Base-by-base conservation (phyloP, 2,797 vertebrate species). In the Pantherophis alleghaniensis region DNA sequence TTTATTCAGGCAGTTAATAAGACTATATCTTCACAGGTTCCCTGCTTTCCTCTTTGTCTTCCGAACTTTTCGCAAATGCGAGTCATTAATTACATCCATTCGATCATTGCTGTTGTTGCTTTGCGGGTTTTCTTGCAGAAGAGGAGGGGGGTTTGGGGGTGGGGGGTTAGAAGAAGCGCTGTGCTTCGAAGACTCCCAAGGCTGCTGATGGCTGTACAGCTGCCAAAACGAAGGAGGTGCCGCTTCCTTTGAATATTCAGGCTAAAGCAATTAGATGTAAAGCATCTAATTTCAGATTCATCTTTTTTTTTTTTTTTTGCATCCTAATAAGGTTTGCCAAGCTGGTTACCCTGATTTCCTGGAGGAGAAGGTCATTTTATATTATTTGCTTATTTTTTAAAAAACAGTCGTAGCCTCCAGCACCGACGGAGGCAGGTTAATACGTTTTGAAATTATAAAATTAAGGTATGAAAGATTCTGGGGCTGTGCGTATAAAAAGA, bases 401-500 rank as follows among this genome's bases (percentile, higher is more conserved):
- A 61, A 14, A 37, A 9, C 60, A 20, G 10, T 37, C 18, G 1
- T 42, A 60, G 42, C 37, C 56, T 61, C 2, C 7, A 53, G 42
- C 42, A 61, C 28, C 12, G 12, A 22, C 6, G 1, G 51, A 61
- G 55, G 86, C 32, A 56, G 24, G 9, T 14, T 53, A 57, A 57
- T 74, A 51, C 14, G 4, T 89, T n/a, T 59, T 79, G 7, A 32
- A 37, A 20, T 20, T 26, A 42, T 74, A 69, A 57, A 88, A 42
- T 92, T 53, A 86, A 86, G 20, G 51, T 26, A 7, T 51, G 20
- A 51, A 69, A 69, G 18, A 47, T 51, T 11, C 18, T 9, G 69
- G n/a, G 53, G 47, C 56, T 55, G 24, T 37, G 10, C 57, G 22
- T 56, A 59, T 4, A 66, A 87, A 94, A 90, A 95, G 89, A 92